Conservation (phyloP, 2,888 invertebrate species). For the Chaitophorus viminalis region DNA sequence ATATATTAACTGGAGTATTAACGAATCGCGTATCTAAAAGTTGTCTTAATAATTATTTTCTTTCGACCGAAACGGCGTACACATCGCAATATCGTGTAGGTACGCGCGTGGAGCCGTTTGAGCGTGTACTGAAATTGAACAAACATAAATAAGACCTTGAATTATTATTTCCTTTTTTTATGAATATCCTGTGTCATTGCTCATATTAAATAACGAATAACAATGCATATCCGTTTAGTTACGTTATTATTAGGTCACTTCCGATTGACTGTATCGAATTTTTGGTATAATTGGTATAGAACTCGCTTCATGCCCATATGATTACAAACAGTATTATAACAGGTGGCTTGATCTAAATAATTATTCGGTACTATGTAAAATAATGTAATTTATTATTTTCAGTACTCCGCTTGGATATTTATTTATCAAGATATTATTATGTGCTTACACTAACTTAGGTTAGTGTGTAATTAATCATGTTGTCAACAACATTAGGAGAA, state of each 20-base stretch:
- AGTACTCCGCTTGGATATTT: neutral
- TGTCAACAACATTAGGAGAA: neutral
- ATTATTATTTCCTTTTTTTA: conserved; percentile 15
- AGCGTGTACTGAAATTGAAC: conserved; percentile 9
- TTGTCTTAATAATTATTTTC: neutral
- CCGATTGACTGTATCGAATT: conserved; percentile 60
- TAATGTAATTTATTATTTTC: neutral
- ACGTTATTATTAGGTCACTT: conserved; percentile 47
- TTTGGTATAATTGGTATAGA: conserved; percentile 41
- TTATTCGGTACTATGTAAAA: neutral
- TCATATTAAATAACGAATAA: conserved; percentile 50
- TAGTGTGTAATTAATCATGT: conserved; percentile 15
- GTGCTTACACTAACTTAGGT: neutral
- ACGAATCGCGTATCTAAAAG: neutral
- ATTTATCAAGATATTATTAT: no score
- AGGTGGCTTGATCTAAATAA: neutral
- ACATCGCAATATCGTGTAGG: neutral
- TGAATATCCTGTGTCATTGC: conserved; percentile 46
- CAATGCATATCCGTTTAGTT: conserved; percentile 52
- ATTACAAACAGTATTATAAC: conserved; percentile 26
- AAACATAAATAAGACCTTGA: conserved; percentile 19
- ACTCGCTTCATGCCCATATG: conserved; percentile 34
- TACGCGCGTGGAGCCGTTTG: neutral
- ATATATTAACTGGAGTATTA: neutral
- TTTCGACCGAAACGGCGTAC: neutral